These are phyloP conservation scores for Crocuta crocuta DNA, from an alignment of 2,113 vertebrate genomes.

Conservation along the genomic window DNA sequence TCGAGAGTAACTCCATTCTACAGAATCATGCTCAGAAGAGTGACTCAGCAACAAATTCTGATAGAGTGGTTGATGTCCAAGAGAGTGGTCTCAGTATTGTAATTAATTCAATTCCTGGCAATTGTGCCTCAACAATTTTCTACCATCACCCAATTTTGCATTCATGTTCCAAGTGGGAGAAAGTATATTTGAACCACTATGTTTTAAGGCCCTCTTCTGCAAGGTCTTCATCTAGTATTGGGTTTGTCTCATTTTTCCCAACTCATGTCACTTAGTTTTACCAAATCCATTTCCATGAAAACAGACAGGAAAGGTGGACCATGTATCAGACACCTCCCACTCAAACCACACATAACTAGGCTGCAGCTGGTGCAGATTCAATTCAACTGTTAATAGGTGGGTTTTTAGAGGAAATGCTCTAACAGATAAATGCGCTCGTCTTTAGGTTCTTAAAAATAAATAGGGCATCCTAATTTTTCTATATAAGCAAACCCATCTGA, in stretches of 20 bases:
- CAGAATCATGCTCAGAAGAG: neutral
- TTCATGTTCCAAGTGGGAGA: neutral
- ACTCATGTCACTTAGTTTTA: constrained; percentile 21
- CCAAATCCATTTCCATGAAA: neutral
- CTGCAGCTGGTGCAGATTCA: constrained; percentile 70
- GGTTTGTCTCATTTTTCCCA: neutral
- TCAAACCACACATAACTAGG: neutral
- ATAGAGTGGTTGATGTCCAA: neutral
- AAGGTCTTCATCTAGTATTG: neutral
- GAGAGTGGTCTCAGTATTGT: neutral
- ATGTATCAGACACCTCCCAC: neutral
- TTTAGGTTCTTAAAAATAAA: constrained; percentile 52
- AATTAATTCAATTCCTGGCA: neutral
- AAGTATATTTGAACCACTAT: neutral
- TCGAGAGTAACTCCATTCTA: neutral
- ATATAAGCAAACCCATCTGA: neutral
- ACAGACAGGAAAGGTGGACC: neutral
- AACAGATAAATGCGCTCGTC: constrained; percentile 56
- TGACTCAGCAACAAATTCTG: neutral
- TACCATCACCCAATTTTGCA: neutral
- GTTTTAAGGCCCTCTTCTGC: neutral
- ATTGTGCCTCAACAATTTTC: constrained; percentile 24
- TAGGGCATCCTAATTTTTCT: constrained; percentile 66
- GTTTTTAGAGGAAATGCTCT: constrained; percentile 42
- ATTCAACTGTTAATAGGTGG: constrained; percentile 53